A percentile compares a stretch with the other conserved stretches of the same genome.
phyloP scores from a whole-genome alignment of 2,113 vertebrate genomes.

The Platycercus adscitus region DNA sequence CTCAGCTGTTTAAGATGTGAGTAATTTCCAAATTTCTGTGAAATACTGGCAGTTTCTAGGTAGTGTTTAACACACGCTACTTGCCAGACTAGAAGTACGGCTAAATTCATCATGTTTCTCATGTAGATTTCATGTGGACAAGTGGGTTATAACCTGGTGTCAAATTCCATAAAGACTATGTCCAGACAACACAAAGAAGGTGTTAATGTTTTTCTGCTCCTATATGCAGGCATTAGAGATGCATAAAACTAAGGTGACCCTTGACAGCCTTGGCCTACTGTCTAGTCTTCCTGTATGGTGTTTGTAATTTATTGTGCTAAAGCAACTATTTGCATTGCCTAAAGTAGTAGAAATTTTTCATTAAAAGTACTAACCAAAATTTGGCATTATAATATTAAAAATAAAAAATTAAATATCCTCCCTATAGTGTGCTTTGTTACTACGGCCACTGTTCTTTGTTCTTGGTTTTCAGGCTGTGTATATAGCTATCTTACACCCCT shows the following conservation, averaged over 20 bases:
- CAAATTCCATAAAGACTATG: neutral
- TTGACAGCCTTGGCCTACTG: neutral
- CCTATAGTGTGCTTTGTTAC: neutral
- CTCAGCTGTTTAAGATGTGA: neutral
- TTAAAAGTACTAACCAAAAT: neutral
- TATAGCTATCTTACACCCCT: neutral
- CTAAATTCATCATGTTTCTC: neutral
- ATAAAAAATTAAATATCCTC: neutral
- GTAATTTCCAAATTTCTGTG: neutral
- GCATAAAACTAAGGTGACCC: neutral
- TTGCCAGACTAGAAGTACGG: neutral
- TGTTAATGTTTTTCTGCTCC: neutral
- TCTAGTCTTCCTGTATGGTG: neutral
- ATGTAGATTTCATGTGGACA: neutral
- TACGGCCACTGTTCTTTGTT: neutral
- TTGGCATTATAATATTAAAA: neutral
- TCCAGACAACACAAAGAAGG: neutral
- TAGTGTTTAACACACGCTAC: neutral
- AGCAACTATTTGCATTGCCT: neutral
- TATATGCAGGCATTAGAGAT: neutral
- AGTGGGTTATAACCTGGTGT: neutral
- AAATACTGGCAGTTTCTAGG: neutral
- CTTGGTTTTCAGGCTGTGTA: neutral
- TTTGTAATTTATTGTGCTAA: neutral
- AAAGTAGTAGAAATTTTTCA: neutral